These are phyloP conservation scores for Mongoloraphidia duomilia DNA, from an alignment of 2,888 invertebrate genomes.

Conservation along the genomic window DNA sequence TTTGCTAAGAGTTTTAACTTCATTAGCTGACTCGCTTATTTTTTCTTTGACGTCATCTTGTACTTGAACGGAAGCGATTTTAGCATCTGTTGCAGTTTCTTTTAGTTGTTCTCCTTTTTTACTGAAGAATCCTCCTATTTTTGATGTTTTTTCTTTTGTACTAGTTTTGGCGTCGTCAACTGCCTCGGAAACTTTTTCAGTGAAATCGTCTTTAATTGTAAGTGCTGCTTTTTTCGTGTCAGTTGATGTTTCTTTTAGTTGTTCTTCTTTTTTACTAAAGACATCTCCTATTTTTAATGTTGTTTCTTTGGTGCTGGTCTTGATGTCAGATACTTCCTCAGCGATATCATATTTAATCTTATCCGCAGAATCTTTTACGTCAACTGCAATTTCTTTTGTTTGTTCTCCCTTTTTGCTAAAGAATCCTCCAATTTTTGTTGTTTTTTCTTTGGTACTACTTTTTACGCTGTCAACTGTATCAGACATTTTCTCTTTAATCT, in stretches of 20 bases:
- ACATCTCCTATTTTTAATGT: too few relatives aligned
- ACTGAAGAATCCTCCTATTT: slow-evolving; percentile 2
- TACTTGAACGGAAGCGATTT: neutral
- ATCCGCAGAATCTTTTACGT: neutral
- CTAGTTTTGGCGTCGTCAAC: neutral
- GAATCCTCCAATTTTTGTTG: slow-evolving; percentile 9
- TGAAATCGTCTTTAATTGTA: neutral
- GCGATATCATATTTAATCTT: neutral
- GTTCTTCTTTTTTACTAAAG: neutral
- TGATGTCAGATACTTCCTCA: neutral
- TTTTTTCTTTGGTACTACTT: slow-evolving; percentile 2
- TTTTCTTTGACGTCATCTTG: too few relatives aligned
- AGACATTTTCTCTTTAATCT: slow-evolving; percentile 2
- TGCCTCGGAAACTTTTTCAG: neutral
- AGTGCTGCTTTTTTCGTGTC: slow-evolving; percentile 2
- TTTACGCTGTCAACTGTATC: slow-evolving; percentile 5
- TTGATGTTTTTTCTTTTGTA: neutral
- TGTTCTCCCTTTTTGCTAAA: slow-evolving; percentile 11
- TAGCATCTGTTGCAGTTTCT: slow-evolving; percentile 6
- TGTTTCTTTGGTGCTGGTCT: neutral
- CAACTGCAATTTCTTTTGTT: slow-evolving; percentile 8
- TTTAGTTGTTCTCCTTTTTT: neutral
- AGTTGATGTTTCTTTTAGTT: slow-evolving; percentile 3
- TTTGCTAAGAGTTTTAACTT: too few relatives aligned
- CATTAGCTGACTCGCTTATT: too few relatives aligned